Base-by-base conservation (phyloP, 2,797 vertebrate species). In the Microctenopoma steveboyesi region DNA sequence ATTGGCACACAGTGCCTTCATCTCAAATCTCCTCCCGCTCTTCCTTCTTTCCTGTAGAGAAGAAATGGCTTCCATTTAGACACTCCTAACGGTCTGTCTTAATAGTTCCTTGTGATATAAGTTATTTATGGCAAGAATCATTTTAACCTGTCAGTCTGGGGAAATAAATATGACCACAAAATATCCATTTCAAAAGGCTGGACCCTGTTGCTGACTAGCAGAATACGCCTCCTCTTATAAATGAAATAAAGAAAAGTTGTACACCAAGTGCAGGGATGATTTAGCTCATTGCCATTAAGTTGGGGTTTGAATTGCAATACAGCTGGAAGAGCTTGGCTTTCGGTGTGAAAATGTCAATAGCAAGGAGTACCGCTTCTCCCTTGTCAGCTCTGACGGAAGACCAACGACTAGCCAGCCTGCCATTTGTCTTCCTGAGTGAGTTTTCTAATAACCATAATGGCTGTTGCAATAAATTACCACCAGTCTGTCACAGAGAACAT, bases 361-460 rank as follows among this genome's bases (percentile, higher is more conserved):
- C 80, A 73, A 60, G 83, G 78, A 91, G 86, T 88, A 84, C 86
- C 61, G 83, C 70, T 61, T 86, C 82, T 91, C 89, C 78, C 85
- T 73, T 89, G 90, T 91, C 91, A 88, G 86, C 64, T 33, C 83
- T 92, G 91, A 93, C 71, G 62, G 82, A 91, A 76, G 88, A 92
- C 80, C 87, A 82, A 85, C 66, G 77, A 85, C 76, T 72, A 40
- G 79, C 76, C 76, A 69, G 74, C 64, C 84, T 79, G 76, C 87
- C 80, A 91, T 93, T 93, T 77, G 79, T 94, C 91, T 92, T 92
- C 84, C 86, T 88, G 92, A 92, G 88, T 87, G 92, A 94, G 91
- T 89, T 92, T 93, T 94, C 89, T 92, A 93, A 94, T 93, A 93
- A 91, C 88, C 58, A 35, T 94, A 94, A 94, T 93, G 90, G 90